phyloP scores from a whole-genome alignment of 2,888 invertebrate genomes.

The Nycteola revayana region DNA sequence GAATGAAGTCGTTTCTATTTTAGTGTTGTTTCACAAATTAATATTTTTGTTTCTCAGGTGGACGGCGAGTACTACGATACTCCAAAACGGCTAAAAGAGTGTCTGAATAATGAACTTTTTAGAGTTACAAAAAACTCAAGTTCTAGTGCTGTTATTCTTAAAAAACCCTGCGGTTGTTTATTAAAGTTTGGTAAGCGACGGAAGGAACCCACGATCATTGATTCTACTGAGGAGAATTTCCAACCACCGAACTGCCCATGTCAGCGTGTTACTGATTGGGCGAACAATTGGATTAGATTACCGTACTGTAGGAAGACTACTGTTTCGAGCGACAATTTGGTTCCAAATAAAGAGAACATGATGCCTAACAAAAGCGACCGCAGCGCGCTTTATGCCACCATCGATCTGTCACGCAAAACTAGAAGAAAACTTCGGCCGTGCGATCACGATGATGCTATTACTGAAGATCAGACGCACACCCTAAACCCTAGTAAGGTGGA shows the following conservation, averaged over 20 bases:
- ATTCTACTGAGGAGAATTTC: conserved; percentile 58
- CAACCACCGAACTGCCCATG: conserved; percentile 78
- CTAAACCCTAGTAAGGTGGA: conserved; percentile 38
- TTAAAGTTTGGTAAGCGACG: conserved; percentile 72
- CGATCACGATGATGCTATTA: conserved; percentile 22
- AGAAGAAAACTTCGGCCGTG: conserved; percentile 61
- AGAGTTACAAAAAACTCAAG: conserved; percentile 75
- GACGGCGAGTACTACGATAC: conserved; percentile 87
- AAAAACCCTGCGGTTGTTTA: conserved; percentile 87
- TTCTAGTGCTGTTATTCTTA: conserved; percentile 80
- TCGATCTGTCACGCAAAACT: conserved; percentile 85
- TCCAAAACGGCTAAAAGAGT: conserved; percentile 87
- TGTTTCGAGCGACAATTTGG: conserved; percentile 42
- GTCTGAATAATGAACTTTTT: conserved; percentile 78
- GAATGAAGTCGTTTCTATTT: too few species aligned
- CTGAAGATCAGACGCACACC: conserved; percentile 7
- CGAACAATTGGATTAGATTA: conserved; percentile 82
- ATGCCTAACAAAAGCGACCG: conserved; percentile 48
- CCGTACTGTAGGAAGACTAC: conserved; percentile 79
- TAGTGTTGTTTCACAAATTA: not conserved
- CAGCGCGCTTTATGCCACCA: conserved; percentile 85
- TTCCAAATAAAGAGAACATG: conserved; percentile 81
- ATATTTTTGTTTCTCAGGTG: conserved; percentile 38
- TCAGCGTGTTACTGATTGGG: conserved; percentile 85
- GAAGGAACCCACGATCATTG: conserved; percentile 57